These are phyloP conservation scores for Eulemur macaco DNA, from an alignment of 2,113 vertebrate genomes.

Conservation along the genomic window DNA sequence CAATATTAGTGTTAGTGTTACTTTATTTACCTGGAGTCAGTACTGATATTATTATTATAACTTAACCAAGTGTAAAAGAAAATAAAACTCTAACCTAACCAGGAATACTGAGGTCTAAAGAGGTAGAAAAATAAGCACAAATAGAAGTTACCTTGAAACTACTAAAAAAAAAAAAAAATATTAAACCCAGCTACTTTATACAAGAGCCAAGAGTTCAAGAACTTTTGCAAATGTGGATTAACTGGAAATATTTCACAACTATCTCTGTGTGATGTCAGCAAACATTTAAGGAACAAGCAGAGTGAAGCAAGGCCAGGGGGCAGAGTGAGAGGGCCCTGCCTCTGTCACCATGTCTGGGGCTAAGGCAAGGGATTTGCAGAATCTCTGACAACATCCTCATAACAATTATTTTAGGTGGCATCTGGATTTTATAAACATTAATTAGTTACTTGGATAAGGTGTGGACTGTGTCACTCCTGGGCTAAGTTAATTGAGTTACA, in stretches of 20 bases:
- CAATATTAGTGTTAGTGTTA: not conserved
- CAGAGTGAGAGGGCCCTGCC: not conserved
- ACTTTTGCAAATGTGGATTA: not conserved
- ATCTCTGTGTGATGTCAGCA: not conserved
- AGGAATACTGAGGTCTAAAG: not conserved
- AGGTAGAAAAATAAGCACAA: not conserved
- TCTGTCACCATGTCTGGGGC: not conserved
- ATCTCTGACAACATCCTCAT: not conserved
- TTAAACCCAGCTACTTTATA: not conserved
- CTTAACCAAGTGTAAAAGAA: not conserved
- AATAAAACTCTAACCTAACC: not conserved
- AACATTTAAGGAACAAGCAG: not conserved
- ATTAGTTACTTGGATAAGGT: not conserved
- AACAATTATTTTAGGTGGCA: slow-evolving; percentile 29
- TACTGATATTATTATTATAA: not conserved
- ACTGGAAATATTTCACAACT: slow-evolving; percentile 15
- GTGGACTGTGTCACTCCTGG: not conserved
- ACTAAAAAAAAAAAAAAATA: not conserved
- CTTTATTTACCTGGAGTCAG: not conserved
- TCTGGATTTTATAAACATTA: slow-evolving; percentile 46
- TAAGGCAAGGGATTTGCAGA: not conserved
- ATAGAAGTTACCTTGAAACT: not conserved
- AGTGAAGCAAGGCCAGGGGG: not conserved
- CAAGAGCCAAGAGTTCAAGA: slow-evolving; percentile 17
- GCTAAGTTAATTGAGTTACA: slow-evolving; percentile 12